Conservation (phyloP, 2,888 invertebrate species). For the Icerya purchasi region DNA sequence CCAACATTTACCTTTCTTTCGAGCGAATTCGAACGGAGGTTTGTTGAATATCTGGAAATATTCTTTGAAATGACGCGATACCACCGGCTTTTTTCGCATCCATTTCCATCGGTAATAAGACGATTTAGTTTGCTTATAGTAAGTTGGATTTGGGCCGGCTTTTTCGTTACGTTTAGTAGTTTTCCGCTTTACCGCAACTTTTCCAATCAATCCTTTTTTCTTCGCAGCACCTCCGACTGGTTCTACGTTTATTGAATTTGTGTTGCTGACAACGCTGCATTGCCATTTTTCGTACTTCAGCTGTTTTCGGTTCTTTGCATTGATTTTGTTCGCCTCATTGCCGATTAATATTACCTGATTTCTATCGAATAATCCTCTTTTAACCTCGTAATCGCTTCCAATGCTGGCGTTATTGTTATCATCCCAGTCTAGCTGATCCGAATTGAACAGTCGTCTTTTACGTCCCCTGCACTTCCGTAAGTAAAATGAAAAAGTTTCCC, state of each 20-base stretch:
- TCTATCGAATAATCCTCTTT: not conserved
- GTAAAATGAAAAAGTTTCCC: not conserved
- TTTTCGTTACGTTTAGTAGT: too few relatives aligned
- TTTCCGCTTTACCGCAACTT: too few relatives aligned
- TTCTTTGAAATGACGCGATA: not conserved
- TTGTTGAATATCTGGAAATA: not conserved
- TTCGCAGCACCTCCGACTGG: too few relatives aligned
- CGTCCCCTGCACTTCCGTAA: not conserved
- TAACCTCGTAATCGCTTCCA: not conserved
- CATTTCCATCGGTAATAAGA: not conserved
- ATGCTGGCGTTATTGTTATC: not conserved
- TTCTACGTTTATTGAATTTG: too few relatives aligned
- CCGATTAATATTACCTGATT: not conserved
- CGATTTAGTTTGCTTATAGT: not conserved
- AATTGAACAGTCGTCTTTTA: not conserved
- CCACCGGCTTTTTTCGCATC: not conserved
- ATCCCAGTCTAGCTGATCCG: not conserved
- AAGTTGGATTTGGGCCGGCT: too few relatives aligned
- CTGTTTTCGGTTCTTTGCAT: too few relatives aligned
- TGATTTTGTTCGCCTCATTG: too few relatives aligned
- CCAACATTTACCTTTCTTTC: not conserved
- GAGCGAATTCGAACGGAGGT: not conserved
- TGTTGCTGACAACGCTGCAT: too few relatives aligned
- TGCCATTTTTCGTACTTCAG: too few relatives aligned
- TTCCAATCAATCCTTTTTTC: too few relatives aligned